These are phyloP conservation scores for Nerophis ophidion DNA, from an alignment of 2,113 vertebrate genomes.

Conservation along the genomic window DNA sequence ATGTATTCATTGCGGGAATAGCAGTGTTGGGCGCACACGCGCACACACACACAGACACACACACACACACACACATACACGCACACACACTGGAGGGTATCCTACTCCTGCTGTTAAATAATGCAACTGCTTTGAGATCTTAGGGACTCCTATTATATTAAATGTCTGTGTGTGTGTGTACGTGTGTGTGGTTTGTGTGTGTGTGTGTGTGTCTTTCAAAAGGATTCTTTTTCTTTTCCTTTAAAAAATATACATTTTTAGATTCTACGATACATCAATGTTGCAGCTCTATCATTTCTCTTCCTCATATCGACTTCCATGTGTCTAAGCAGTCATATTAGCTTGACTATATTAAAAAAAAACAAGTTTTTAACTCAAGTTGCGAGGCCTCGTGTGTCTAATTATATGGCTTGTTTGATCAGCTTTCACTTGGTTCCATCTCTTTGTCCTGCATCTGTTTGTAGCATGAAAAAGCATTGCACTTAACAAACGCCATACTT, in stretches of 20 bases:
- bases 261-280: slow-evolving; percentile 11
- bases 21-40: background rate
- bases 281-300: slow-evolving; percentile 11
- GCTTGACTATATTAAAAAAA: too few relatives aligned
- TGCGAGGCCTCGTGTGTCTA: slow-evolving; percentile 62
- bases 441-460: slow-evolving; percentile 40
- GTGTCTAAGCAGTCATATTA: too few relatives aligned
- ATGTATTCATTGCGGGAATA: slow-evolving; percentile 15
- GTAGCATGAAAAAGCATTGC: slow-evolving; percentile 9
- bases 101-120: slow-evolving; percentile 61
- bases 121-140: slow-evolving; percentile 61
- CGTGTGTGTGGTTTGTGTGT: background rate
- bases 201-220: slow-evolving; percentile 4
- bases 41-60: background rate
- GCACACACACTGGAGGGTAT: slow-evolving; percentile 47
- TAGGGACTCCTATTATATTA: slow-evolving; percentile 55
- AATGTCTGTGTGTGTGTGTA: slow-evolving; percentile 18
- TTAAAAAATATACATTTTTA: slow-evolving; percentile 2
- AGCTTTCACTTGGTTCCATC: slow-evolving; percentile 36
- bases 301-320: slow-evolving; percentile 17
- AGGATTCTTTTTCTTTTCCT: background rate
- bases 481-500: too few relatives aligned
- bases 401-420: slow-evolving; percentile 62
- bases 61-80: slow-evolving; percentile 23
- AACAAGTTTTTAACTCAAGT: slow-evolving; percentile 44